phyloP scores from a whole-genome alignment of 2,888 invertebrate species.

The Pachliopta kotzebuea region DNA sequence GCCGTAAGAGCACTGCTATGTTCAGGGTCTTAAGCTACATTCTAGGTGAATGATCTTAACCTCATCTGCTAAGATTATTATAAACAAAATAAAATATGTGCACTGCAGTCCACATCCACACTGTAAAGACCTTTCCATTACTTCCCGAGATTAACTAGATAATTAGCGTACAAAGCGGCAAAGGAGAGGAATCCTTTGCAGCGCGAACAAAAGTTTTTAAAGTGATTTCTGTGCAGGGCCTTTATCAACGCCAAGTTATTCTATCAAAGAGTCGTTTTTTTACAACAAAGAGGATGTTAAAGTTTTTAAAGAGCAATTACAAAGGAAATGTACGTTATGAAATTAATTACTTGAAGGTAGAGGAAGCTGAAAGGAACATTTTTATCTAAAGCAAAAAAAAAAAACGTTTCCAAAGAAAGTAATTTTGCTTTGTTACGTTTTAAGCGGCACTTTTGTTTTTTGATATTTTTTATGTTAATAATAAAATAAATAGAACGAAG shows the following conservation, averaged over 20 bases:
- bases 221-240: conserved; percentile 28
- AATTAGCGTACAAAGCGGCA: conserved; percentile 9
- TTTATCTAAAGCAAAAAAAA: not conserved
- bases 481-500: too few species aligned
- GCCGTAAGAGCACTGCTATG: too few species aligned
- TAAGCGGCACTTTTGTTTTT: too few species aligned
- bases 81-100: not conserved
- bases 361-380: not conserved
- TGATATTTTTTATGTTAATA: too few species aligned
- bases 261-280: conserved; percentile 33
- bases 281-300: conserved; percentile 9
- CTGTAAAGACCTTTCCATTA: not conserved
- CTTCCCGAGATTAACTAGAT: conserved; percentile 5
- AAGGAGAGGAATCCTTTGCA: conserved; percentile 12
- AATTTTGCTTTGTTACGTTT: too few species aligned
- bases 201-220: conserved; percentile 29
- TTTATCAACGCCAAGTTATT: conserved; percentile 36
- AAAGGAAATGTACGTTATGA: not conserved
- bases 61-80: too few species aligned
- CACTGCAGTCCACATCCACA: not conserved
- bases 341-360: conserved; percentile 2
- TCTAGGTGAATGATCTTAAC: too few species aligned
- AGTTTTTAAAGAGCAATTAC: conserved; percentile 10
- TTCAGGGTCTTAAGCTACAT: too few species aligned
- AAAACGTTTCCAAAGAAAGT: too few species aligned